Evolutionary conservation across 2,888 invertebrate species (phyloP).

Genomic region (Drosophila greeni): DNA sequence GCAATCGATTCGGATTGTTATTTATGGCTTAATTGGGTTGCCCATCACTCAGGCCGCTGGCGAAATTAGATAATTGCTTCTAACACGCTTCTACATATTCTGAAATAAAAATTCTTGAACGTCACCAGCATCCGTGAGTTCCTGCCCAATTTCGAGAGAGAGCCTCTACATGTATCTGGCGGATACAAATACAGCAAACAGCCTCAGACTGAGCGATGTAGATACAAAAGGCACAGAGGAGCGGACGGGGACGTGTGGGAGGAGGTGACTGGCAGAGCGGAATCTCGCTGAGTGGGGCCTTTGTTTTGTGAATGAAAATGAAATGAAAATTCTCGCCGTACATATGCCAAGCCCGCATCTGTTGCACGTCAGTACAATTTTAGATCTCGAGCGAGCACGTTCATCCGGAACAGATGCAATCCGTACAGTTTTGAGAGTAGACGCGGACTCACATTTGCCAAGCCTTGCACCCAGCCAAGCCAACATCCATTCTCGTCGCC

Average conservation of each 20-base stretch:
- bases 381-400: conserved; percentile 62
- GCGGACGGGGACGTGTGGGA: conserved; percentile 13
- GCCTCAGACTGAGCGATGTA: conserved; percentile 10
- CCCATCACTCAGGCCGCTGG: conserved; percentile 28
- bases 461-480: conserved; percentile 3
- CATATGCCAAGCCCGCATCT: conserved; percentile 59
- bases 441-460: conserved; percentile 17
- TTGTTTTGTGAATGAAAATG: conserved; percentile 69
- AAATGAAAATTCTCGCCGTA: conserved; percentile 64
- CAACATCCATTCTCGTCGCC: conserved; percentile 15
- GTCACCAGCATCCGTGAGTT: conserved; percentile 62
- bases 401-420: conserved; percentile 30
- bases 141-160: conserved; percentile 59
- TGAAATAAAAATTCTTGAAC: conserved; percentile 62
- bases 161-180: conserved; percentile 21
- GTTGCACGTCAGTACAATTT: conserved; percentile 59
- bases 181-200: conserved; percentile 12
- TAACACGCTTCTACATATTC: conserved; percentile 32
- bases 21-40: conserved; percentile 31
- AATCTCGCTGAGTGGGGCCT: conserved; percentile 53
- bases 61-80: conserved; percentile 37
- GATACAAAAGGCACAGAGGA: conserved; percentile 40
- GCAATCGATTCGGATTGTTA: conserved; percentile 28
- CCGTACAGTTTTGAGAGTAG: conserved; percentile 34
- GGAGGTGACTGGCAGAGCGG: conserved; percentile 37